Evolutionary conservation across 2,888 invertebrate genomes (phyloP).

Genomic region (Hirtodrosophila alboralis): DNA sequence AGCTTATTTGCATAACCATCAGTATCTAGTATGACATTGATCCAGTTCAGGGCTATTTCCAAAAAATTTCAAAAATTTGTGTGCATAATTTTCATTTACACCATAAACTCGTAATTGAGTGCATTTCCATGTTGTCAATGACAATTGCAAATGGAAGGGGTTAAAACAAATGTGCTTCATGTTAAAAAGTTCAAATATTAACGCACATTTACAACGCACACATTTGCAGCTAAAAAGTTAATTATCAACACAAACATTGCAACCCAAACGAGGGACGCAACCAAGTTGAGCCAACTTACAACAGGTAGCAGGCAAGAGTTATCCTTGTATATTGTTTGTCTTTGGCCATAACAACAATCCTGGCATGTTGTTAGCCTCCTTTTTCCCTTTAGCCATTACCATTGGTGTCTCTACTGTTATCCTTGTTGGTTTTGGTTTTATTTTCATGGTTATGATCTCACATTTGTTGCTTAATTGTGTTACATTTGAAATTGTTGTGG

Average conservation of each 20-base stretch:
- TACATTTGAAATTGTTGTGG: constrained; percentile 3
- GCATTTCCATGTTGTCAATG: constrained; percentile 60
- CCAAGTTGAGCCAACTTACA: constrained; percentile 26
- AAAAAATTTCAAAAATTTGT: constrained; percentile 3
- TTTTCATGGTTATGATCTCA: constrained; percentile 44
- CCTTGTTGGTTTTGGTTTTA: constrained; percentile 38
- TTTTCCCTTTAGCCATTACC: constrained; percentile 27
- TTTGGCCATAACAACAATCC: constrained; percentile 42
- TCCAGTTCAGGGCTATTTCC: background rate
- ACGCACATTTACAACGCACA: constrained; percentile 23
- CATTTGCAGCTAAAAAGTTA: constrained; percentile 15
- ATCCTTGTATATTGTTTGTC: constrained; percentile 34
- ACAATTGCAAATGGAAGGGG: constrained; percentile 49
- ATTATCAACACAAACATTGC: constrained; percentile 21
- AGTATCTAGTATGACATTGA: too few relatives aligned
- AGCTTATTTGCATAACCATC: too few relatives aligned
- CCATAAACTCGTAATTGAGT: constrained; percentile 41
- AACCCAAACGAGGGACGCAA: constrained; percentile 41
- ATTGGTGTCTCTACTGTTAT: constrained; percentile 1
- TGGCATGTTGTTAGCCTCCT: constrained; percentile 32
- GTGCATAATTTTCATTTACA: background rate
- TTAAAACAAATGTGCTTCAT: constrained; percentile 38
- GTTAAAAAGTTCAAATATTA: constrained; percentile 24
- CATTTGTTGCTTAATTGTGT: constrained; percentile 58
- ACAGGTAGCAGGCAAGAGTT: constrained; percentile 27